Conservation (phyloP, 1,140 invertebrate species). For the Drosophila ironensis region DNA sequence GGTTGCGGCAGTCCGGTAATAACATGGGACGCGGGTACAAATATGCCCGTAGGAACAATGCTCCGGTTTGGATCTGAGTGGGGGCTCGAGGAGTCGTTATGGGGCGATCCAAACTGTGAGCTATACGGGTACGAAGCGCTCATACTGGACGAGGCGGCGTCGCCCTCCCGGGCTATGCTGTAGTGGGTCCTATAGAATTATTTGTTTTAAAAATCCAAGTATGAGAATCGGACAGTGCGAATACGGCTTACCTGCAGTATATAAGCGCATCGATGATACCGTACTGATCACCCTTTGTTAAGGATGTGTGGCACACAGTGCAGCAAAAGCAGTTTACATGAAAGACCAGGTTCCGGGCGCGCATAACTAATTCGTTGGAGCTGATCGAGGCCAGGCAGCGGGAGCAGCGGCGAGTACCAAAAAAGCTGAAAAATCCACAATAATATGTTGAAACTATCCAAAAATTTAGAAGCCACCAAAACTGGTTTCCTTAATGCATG, state of each 20-base stretch:
- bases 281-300: constrained; percentile 96
- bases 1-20: constrained; percentile 83
- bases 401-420: constrained; percentile 91
- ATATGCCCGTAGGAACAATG: constrained; percentile 81
- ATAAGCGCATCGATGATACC: constrained; percentile 93
- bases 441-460: too few relatives aligned
- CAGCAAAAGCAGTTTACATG: constrained; percentile 98
- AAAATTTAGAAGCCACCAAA: too few relatives aligned
- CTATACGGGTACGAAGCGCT: constrained; percentile 85
- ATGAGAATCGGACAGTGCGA: neutral
- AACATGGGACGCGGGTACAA: constrained; percentile 75
- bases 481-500: neutral
- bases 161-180: constrained; percentile 86
- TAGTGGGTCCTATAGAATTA: constrained; percentile 87
- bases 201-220: too few relatives aligned
- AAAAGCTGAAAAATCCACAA: constrained; percentile 89
- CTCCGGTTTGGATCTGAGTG: constrained; percentile 78
- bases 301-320: constrained; percentile 91
- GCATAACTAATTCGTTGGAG: constrained; percentile 97
- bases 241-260: constrained; percentile 85
- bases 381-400: constrained; percentile 94
- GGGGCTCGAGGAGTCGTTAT: constrained; percentile 81
- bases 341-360: constrained; percentile 95
- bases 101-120: constrained; percentile 80
- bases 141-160: constrained; percentile 86